phyloP scores from a whole-genome alignment of 2,113 vertebrate species.

The Spea bombifrons region DNA sequence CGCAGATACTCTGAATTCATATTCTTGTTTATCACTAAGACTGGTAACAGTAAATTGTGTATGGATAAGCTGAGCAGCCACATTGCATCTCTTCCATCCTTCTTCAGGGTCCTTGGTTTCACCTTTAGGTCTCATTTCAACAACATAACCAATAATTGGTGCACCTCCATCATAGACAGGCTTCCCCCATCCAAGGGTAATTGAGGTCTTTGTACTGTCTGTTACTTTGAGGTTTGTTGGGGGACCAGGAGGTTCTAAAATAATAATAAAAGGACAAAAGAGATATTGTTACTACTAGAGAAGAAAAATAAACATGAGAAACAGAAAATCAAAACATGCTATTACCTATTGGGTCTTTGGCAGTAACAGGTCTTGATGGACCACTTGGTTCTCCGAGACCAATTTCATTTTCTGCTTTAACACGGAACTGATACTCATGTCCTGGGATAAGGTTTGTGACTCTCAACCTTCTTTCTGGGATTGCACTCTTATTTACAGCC shows the following conservation, averaged over 20 bases:
- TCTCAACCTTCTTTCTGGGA: constrained; percentile 78
- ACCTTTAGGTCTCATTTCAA: constrained; percentile 83
- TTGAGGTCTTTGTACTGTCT: constrained; percentile 85
- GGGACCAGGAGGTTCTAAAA: constrained; percentile 89
- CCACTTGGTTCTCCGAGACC: constrained; percentile 88
- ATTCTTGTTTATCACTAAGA: constrained; percentile 82
- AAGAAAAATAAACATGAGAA: constrained; percentile 29
- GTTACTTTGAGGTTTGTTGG: constrained; percentile 86
- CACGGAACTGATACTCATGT: constrained; percentile 95
- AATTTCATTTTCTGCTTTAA: constrained; percentile 96
- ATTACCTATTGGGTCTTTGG: constrained; percentile 91
- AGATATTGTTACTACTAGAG: not conserved
- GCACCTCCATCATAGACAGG: constrained; percentile 90
- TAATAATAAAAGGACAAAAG: constrained; percentile 40
- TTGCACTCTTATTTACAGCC: constrained; percentile 83
- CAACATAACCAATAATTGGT: constrained; percentile 91
- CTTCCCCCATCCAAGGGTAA: constrained; percentile 88
- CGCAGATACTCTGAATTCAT: constrained; percentile 94
- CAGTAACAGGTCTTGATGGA: constrained; percentile 83
- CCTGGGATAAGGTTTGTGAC: constrained; percentile 87
- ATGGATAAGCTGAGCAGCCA: constrained; percentile 85
- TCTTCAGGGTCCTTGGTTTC: constrained; percentile 80
- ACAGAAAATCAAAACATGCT: constrained; percentile 37
- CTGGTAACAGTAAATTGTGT: constrained; percentile 87
- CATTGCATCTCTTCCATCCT: constrained; percentile 92